phyloP scores from a whole-genome alignment of 2,113 vertebrate species.

The Hemicordylus capensis region DNA sequence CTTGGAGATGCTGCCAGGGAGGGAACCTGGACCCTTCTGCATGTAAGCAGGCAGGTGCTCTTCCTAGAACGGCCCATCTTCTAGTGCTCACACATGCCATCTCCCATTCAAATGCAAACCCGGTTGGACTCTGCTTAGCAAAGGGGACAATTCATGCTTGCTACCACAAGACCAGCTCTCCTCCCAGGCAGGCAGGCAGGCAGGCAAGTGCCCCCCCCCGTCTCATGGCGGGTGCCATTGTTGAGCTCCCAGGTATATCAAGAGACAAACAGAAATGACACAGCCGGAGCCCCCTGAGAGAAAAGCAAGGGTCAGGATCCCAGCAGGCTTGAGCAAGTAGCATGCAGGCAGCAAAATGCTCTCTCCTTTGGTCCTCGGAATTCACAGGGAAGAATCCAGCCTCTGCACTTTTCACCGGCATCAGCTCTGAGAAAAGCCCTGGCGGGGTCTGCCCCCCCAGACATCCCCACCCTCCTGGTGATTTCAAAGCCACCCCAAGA shows the following conservation, averaged over 20 bases:
- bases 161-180: too few relatives aligned
- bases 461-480: constrained; percentile 38
- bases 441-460: constrained; percentile 36
- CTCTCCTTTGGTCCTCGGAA: constrained; percentile 64
- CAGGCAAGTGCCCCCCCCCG: too few relatives aligned
- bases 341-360: constrained; percentile 55
- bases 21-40: too few relatives aligned
- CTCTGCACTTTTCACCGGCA: constrained; percentile 65
- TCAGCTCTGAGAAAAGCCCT: constrained; percentile 63
- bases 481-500: constrained; percentile 30
- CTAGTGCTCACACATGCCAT: too few relatives aligned
- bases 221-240: neutral
- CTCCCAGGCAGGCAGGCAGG: too few relatives aligned
- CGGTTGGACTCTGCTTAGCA: too few relatives aligned
- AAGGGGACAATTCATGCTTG: too few relatives aligned
- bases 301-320: too few relatives aligned
- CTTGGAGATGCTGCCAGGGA: too few relatives aligned
- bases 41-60: too few relatives aligned
- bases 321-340: constrained; percentile 12
- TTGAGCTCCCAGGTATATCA: neutral
- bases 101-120: too few relatives aligned
- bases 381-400: constrained; percentile 62
- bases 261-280: neutral
- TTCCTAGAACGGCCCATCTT: too few relatives aligned
- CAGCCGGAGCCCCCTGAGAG: rapidly evolving